Conservation (phyloP, 2,113 vertebrate species). For the Elaphurus davidianus region DNA sequence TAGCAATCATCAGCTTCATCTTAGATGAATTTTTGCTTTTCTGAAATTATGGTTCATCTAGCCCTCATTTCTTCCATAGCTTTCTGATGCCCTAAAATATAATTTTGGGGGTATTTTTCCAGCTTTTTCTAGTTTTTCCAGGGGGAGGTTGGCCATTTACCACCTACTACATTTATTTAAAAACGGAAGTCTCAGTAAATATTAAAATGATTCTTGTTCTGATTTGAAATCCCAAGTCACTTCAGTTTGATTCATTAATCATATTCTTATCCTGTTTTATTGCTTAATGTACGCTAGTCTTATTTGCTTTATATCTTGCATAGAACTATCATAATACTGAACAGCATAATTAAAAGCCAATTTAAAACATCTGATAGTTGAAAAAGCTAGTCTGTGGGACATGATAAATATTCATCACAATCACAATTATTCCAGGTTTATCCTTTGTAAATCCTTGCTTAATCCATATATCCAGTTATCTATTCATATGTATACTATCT, state of each 20-base stretch:
- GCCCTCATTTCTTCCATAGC: neutral
- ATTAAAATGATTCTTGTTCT: slow-evolving; percentile 12
- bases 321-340: neutral
- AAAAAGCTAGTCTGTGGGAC: slow-evolving; percentile 10
- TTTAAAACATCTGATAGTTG: slow-evolving; percentile 33
- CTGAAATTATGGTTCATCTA: neutral
- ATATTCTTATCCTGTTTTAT: neutral
- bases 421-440: slow-evolving; percentile 25
- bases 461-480: slow-evolving; percentile 54
- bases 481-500: slow-evolving; percentile 23
- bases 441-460: slow-evolving; percentile 47
- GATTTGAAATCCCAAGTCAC: neutral
- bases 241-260: slow-evolving; percentile 6
- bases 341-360: slow-evolving; percentile 48
- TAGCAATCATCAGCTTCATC: neutral
- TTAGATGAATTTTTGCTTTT: neutral
- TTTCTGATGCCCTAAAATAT: neutral
- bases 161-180: neutral
- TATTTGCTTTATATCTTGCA: slow-evolving; percentile 33
- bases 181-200: neutral
- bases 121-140: neutral
- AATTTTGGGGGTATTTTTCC: neutral
- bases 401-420: slow-evolving; percentile 61
- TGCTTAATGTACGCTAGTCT: slow-evolving; percentile 32
- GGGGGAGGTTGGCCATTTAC: neutral